These are phyloP conservation scores for Herminia tarsipennalis DNA, from an alignment of 2,888 invertebrate genomes.

Conservation along the genomic window DNA sequence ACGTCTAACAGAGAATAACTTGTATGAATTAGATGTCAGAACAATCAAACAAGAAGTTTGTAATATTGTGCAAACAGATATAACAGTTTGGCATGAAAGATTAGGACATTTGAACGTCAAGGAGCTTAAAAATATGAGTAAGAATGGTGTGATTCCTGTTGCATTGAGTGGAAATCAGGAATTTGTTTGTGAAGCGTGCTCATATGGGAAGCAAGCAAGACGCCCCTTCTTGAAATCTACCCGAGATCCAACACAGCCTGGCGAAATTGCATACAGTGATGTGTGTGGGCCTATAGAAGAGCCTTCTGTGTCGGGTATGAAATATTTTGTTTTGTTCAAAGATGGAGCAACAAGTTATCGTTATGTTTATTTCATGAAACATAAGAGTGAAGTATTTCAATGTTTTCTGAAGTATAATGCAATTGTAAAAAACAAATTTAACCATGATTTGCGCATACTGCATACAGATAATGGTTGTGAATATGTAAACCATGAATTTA, in stretches of 20 bases:
- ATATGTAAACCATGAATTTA: too few species aligned
- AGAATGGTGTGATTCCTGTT: neutral
- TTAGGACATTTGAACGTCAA: neutral
- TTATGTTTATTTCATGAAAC: constrained; percentile 3
- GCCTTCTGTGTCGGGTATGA: constrained; percentile 1
- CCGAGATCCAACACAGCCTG: neutral
- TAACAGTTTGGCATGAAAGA: neutral
- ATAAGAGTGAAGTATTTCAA: constrained; percentile 1
- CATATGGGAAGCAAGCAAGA: too few species aligned
- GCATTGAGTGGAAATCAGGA: too few species aligned
- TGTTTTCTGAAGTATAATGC: too few species aligned
- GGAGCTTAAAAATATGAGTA: neutral
- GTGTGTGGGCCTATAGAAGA: constrained; percentile 11
- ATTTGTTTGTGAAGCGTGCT: neutral
- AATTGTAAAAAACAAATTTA: too few species aligned
- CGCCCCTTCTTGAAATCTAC: too few species aligned
- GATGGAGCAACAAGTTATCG: constrained; percentile 2
- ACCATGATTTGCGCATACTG: too few species aligned
- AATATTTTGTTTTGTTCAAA: constrained; percentile 7
- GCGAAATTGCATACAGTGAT: constrained; percentile 1
- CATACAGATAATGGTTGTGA: too few species aligned
- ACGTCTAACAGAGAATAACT: too few species aligned
- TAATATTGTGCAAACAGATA: neutral
- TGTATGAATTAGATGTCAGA: too few species aligned
- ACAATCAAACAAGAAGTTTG: too few species aligned